phyloP scores from a whole-genome alignment of 2,113 vertebrate species.

The Chloropsis hardwickii region DNA sequence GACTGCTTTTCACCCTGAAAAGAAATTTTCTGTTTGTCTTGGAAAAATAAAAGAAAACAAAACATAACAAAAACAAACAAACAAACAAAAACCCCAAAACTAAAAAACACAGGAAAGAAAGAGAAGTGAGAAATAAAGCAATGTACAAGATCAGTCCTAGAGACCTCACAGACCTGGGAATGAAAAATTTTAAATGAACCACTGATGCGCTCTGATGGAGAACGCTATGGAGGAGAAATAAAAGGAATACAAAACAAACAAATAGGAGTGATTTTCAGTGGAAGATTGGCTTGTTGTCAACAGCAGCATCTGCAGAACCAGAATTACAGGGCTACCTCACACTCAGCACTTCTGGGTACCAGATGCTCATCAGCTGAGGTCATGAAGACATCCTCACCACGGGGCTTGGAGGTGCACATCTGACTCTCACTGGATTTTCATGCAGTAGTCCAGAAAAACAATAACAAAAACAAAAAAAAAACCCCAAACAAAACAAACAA shows the following conservation, averaged over 20 bases:
- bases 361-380: background rate
- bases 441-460: background rate
- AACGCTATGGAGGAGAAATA: background rate
- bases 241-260: background rate
- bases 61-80: no score
- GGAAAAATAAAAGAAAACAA: no score
- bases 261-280: background rate
- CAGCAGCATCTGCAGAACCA: slow-evolving; percentile 21
- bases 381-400: background rate
- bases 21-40: background rate
- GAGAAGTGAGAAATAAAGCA: background rate
- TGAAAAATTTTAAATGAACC: background rate
- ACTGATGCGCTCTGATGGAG: background rate
- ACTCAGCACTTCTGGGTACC: background rate
- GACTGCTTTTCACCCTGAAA: slow-evolving; percentile 5
- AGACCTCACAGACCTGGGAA: background rate
- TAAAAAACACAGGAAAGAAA: background rate
- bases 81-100: no score
- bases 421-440: background rate
- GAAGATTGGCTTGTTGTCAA: background rate
- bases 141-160: background rate
- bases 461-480: background rate
- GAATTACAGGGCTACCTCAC: background rate
- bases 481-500: background rate
- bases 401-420: background rate